phyloP scores from a whole-genome alignment of 2,113 vertebrate species.

The Elephas maximus region DNA sequence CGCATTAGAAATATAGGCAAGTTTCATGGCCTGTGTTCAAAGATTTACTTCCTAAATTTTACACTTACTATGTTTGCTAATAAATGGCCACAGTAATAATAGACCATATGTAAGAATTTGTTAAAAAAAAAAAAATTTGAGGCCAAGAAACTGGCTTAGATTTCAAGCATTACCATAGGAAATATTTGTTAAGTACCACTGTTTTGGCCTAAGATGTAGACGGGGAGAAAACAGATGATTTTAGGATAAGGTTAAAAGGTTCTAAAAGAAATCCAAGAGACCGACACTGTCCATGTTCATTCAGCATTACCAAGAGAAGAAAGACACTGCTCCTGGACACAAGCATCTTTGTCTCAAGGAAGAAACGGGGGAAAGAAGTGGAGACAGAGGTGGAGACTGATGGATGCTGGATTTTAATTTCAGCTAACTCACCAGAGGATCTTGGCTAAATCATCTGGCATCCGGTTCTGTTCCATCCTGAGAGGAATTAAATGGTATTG shows the following conservation, averaged over 20 bases:
- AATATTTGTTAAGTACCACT: neutral
- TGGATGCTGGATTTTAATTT: neutral
- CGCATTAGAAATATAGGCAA: neutral
- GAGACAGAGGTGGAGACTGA: neutral
- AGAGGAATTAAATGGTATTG: neutral
- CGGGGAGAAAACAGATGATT: neutral
- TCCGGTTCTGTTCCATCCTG: neutral
- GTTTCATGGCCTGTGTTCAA: neutral
- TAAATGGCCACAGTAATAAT: neutral
- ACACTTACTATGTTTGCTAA: neutral
- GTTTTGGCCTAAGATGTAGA: neutral
- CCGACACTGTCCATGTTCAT: no score
- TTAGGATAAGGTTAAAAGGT: neutral
- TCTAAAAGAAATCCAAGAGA: slow-evolving; percentile 36
- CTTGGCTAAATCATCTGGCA: neutral
- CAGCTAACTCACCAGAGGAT: neutral
- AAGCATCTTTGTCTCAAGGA: neutral
- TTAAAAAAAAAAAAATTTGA: neutral
- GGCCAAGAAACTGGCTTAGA: neutral
- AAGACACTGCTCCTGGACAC: neutral
- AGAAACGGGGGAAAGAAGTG: neutral
- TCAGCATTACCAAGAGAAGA: neutral
- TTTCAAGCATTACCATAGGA: slow-evolving; percentile 1
- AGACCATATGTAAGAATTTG: neutral
- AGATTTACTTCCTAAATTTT: neutral